phyloP scores from a whole-genome alignment of 2,113 vertebrate genomes.

The Neogale vison region DNA sequence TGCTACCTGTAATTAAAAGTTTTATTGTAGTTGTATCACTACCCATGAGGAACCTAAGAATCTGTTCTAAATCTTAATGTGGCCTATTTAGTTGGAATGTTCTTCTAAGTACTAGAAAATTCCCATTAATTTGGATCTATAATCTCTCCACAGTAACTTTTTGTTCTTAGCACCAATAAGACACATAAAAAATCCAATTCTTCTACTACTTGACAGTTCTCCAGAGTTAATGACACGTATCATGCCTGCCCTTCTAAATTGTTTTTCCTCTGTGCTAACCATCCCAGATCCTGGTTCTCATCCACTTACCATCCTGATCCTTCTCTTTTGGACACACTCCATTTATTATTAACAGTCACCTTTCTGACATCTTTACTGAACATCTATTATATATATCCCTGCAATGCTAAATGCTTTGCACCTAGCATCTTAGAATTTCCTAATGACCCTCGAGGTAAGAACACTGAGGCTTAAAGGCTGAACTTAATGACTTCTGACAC shows the following conservation, averaged over 20 bases:
- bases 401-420: neutral
- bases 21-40: neutral
- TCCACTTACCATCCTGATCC: neutral
- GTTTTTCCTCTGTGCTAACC: neutral
- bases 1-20: neutral
- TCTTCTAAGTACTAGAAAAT: neutral
- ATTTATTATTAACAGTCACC: conserved; percentile 14
- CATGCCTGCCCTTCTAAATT: neutral
- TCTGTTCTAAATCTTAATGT: neutral
- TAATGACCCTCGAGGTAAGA: neutral
- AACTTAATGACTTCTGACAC: conserved; percentile 1
- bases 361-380: neutral
- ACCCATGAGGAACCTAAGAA: neutral
- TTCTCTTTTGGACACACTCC: neutral
- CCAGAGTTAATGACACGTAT: neutral
- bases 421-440: neutral
- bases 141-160: neutral
- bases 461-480: neutral
- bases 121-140: conserved; percentile 2
- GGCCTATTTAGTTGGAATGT: neutral
- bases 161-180: neutral
- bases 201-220: neutral
- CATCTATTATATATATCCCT: neutral
- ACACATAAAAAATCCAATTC: neutral
- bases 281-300: neutral